phyloP scores from a whole-genome alignment of 2,888 invertebrate genomes.

The Ectropis crepuscularia region DNA sequence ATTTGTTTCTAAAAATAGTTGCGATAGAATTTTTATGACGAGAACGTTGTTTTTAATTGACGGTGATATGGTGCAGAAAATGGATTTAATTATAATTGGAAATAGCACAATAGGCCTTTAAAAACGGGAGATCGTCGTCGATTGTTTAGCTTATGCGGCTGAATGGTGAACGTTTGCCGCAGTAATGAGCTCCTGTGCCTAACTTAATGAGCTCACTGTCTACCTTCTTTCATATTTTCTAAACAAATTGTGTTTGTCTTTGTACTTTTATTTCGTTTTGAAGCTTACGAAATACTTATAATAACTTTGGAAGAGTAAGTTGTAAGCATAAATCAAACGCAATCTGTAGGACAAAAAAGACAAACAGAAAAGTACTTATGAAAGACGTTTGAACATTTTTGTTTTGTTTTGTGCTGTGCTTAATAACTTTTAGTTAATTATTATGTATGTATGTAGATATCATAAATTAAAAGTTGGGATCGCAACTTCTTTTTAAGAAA shows the following conservation, averaged over 20 bases:
- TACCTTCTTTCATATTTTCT: conserved; percentile 40
- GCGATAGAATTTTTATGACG: conserved; percentile 35
- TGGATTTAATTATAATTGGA: conserved; percentile 69
- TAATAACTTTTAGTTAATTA: neutral
- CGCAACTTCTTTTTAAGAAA: no score
- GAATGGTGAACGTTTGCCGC: conserved; percentile 67
- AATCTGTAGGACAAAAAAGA: conserved; percentile 1
- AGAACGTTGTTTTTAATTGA: conserved; percentile 53
- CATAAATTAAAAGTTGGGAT: no score
- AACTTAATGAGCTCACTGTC: conserved; percentile 64
- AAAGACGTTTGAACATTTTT: neutral
- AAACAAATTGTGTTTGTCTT: conserved; percentile 48
- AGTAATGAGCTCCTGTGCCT: conserved; percentile 66
- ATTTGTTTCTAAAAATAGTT: conserved; percentile 11
- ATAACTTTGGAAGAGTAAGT: conserved; percentile 46
- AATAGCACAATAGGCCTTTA: conserved; percentile 69
- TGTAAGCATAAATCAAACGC: conserved; percentile 39
- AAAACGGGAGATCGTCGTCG: conserved; percentile 66
- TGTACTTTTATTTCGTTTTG: conserved; percentile 29
- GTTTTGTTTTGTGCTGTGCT: neutral
- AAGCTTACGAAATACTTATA: conserved; percentile 20
- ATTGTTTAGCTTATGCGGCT: conserved; percentile 68
- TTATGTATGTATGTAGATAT: no score
- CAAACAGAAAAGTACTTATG: neutral
- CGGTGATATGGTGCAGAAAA: conserved; percentile 51